Base-by-base conservation (phyloP, 2,113 vertebrate species). In the Lophotis ruficrista region DNA sequence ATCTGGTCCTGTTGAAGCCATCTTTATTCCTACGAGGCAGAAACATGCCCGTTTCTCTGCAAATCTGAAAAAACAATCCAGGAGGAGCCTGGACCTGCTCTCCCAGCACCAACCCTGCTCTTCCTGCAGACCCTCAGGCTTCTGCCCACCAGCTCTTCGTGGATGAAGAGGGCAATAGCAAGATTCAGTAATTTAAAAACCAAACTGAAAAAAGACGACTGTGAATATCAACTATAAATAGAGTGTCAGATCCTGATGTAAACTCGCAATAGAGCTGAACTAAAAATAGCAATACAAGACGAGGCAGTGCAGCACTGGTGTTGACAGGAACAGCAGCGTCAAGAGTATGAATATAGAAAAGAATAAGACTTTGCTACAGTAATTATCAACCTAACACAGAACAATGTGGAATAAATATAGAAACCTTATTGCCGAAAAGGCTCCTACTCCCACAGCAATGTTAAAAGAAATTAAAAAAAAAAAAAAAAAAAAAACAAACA, bases 341-440 rank as follows among this genome's bases (percentile, higher is more conserved):
- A 84, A 18, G 81, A 72, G 72, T 37, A 87, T 68, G 87, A 91
- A 25, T 71, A 87, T 4, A 71, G 69, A 25, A 58, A 73, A 78
- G 51, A 88, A 71, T 4, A 30, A 86, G 24, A 48, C 41, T 94
- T 87, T 76, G 73, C 89, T 41, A 54, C 65, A 38, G 61, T 66
- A 92, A 96, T 97, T 95, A 95, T 14, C 95, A 53, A 50, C 75
- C 86, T 58, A 43, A 47, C 28, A 21, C 53, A 84, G 92, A 93
- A 93, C 65, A 95, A 87, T 47, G 86, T 15, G 54, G 38, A 53
- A 82, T 72, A 96, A 95, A 94, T 89, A 92, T 85, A 94, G 96
- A 89, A 94, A 64, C 45, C 53, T 87, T 56, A 41, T 37, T 76
- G 61, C 73, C 72, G 61, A 82, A 96, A 89, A 78, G 41, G 65